phyloP scores from a whole-genome alignment of 1,140 invertebrate genomes.

The Drosophila suzukii region DNA sequence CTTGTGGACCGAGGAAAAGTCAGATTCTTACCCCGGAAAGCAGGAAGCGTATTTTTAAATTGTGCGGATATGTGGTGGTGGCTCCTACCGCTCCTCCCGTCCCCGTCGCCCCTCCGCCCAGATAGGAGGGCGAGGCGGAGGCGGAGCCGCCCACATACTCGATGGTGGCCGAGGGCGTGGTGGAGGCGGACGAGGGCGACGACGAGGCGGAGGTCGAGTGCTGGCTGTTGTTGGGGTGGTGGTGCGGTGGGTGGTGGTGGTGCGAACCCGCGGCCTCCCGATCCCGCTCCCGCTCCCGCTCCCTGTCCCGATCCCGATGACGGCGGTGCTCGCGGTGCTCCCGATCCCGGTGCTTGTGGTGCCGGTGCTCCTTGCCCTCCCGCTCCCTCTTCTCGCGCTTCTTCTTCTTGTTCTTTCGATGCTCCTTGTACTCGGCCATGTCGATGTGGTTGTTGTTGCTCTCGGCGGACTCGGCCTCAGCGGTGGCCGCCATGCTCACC shows the following conservation, averaged over 20 bases:
- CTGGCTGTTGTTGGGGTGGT: conserved; percentile 69
- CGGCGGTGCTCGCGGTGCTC: conserved; percentile 72
- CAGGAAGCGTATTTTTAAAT: conserved; percentile 84
- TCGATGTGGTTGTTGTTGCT: conserved; percentile 80
- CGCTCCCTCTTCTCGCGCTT: conserved; percentile 79
- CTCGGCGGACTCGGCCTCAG: conserved; percentile 57
- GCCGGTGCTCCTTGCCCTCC: conserved; percentile 76
- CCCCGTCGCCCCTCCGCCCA: conserved; percentile 47
- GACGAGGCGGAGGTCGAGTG: conserved; percentile 80
- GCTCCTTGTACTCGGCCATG: conserved; percentile 79
- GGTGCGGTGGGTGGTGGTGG: conserved; percentile 28
- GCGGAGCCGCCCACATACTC: conserved; percentile 76
- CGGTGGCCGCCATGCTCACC: conserved; percentile 72
- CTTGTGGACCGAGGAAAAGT: not conserved
- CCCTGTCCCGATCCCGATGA: conserved; percentile 61
- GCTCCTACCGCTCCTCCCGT: conserved; percentile 48
- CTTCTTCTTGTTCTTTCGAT: conserved; percentile 83
- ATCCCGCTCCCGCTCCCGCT: conserved; percentile 57
- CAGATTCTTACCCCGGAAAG: conserved; percentile 80
- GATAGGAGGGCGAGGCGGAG: conserved; percentile 75
- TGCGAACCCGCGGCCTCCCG: conserved; percentile 29
- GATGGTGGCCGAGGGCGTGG: conserved; percentile 76
- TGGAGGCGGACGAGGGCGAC: conserved; percentile 78
- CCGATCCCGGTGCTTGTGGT: conserved; percentile 61
- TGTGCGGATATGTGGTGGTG: conserved; percentile 82